A percentile compares a stretch with the other conserved stretches of the same genome.
These are phyloP conservation scores for Pangasius mekongensis DNA, from an alignment of 2,797 vertebrate genomes.

Conservation along the genomic window DNA sequence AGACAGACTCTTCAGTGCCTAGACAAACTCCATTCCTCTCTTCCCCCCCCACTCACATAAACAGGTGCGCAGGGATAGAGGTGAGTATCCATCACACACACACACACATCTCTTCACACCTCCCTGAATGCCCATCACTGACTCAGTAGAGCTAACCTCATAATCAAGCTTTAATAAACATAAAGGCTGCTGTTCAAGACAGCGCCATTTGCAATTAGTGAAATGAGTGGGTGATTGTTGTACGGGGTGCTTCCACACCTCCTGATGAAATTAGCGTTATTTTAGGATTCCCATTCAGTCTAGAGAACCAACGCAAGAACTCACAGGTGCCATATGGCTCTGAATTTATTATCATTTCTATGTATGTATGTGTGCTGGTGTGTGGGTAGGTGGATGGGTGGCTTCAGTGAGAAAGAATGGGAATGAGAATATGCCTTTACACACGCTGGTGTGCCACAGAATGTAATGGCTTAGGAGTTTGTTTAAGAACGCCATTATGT, in stretches of 20 bases:
- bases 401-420: background rate
- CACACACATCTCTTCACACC: conserved; percentile 12
- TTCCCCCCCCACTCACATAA: conserved; percentile 31
- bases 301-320: conserved; percentile 36
- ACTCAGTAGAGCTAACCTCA: conserved; percentile 51
- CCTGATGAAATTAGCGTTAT: conserved; percentile 44
- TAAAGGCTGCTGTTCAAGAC: conserved; percentile 47
- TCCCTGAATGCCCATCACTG: conserved; percentile 40
- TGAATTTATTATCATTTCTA: conserved; percentile 39
- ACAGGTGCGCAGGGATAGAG: conserved; percentile 48
- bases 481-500: background rate
- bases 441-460: background rate
- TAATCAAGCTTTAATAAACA: conserved; percentile 57
- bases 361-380: background rate
- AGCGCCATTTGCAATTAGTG: conserved; percentile 43
- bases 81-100: conserved; percentile 37
- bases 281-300: conserved; percentile 43
- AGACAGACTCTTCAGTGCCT: conserved; percentile 29
- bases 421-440: background rate
- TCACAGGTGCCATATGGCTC: conserved; percentile 47
- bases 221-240: conserved; percentile 44
- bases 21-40: conserved; percentile 36
- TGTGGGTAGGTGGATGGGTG: background rate
- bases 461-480: background rate
- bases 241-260: conserved; percentile 28